Conservation (phyloP, 2,113 vertebrate genomes). For the Toxotes jaculatrix region DNA sequence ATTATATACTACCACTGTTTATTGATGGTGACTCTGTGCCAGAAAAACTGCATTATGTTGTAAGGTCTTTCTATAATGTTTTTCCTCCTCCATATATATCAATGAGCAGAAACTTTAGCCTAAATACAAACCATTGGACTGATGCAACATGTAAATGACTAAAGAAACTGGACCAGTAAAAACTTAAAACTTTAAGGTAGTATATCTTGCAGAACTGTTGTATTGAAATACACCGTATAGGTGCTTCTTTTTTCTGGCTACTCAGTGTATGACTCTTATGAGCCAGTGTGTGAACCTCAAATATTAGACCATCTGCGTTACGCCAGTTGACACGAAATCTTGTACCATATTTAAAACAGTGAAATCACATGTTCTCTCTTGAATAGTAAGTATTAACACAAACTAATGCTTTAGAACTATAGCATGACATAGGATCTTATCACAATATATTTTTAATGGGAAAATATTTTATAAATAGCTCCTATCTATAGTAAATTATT, state of each 20-base stretch:
- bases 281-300: slow-evolving; percentile 1
- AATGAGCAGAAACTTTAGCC: not conserved
- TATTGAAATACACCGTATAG: not conserved
- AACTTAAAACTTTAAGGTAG: not conserved
- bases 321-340: not conserved
- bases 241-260: slow-evolving; percentile 7
- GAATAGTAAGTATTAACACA: slow-evolving; percentile 32
- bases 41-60: not conserved
- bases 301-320: slow-evolving; percentile 13
- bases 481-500: slow-evolving; percentile 13
- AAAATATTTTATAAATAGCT: slow-evolving; percentile 26
- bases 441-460: slow-evolving; percentile 34
- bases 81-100: not conserved
- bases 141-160: not conserved
- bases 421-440: slow-evolving; percentile 44
- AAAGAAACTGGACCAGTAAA: not conserved
- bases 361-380: slow-evolving; percentile 32
- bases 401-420: slow-evolving; percentile 45
- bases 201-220: not conserved
- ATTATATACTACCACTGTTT: not conserved
- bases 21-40: not conserved
- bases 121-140: not conserved
- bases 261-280: not conserved
- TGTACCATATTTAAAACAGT: slow-evolving; percentile 16
- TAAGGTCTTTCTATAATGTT: not conserved